Percentiles rank a stretch among this genome's conserved stretches.
These are phyloP conservation scores for Peromyscus maniculatus DNA, from an alignment of 2,113 vertebrate genomes.

Conservation along the genomic window DNA sequence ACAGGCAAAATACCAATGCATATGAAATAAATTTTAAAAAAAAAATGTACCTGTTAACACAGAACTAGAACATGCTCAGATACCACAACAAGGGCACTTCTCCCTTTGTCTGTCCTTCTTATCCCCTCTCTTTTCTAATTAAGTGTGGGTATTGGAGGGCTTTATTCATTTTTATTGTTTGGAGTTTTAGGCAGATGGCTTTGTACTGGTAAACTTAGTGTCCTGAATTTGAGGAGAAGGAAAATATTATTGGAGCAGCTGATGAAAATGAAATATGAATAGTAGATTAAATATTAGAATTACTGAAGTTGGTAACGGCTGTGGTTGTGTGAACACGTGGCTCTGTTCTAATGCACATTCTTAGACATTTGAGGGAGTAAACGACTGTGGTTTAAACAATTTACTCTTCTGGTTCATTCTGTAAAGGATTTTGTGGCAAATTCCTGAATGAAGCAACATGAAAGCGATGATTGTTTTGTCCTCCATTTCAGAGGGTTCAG, in stretches of 20 bases:
- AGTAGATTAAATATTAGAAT: neutral
- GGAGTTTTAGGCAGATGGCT: conserved; percentile 7
- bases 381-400: conserved; percentile 29
- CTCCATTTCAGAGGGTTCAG: neutral
- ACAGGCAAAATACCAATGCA: too few species aligned
- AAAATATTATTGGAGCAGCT: conserved; percentile 8
- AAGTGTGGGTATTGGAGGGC: neutral
- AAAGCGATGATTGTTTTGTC: neutral
- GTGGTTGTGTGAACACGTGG: conserved; percentile 26
- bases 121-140: neutral
- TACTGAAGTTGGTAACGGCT: conserved; percentile 42
- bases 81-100: neutral
- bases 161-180: conserved; percentile 15
- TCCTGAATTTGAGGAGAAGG: neutral
- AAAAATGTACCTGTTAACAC: neutral
- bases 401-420: neutral
- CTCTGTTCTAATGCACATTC: neutral
- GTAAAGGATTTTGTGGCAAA: neutral
- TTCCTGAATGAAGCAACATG: neutral
- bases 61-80: conserved; percentile 29
- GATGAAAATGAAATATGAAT: conserved; percentile 16
- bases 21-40: too few species aligned
- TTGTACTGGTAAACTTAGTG: conserved; percentile 28
- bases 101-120: neutral
- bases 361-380: conserved; percentile 41